Percentiles rank a stretch among this genome's conserved stretches.
Evolutionary conservation across 1,140 invertebrate genomes (phyloP).

Genomic region (Leptinotarsa undecemlineata): DNA sequence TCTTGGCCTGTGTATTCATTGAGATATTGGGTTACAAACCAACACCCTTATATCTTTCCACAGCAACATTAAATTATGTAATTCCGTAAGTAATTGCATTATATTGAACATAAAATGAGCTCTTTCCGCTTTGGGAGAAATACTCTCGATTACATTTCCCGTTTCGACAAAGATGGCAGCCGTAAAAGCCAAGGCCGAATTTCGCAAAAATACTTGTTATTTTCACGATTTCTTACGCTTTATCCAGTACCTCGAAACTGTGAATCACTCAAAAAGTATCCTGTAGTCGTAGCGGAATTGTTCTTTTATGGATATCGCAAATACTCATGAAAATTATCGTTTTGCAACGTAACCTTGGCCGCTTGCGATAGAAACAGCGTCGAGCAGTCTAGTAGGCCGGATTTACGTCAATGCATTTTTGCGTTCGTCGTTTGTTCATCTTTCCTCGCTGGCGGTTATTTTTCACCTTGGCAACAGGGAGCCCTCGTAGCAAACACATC

Average conservation of each 20-base stretch:
- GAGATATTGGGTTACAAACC: too few species aligned
- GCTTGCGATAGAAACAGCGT: not conserved
- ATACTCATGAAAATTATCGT: not conserved
- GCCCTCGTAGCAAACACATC: not conserved
- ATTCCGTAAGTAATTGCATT: too few species aligned
- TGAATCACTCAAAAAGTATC: too few species aligned
- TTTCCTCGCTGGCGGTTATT: constrained; percentile 9
- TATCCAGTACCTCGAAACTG: not conserved
- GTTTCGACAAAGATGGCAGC: too few species aligned
- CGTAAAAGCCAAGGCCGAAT: not conserved
- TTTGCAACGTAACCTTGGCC: constrained; percentile 9
- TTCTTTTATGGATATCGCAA: too few species aligned
- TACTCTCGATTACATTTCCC: too few species aligned
- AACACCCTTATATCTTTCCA: too few species aligned
- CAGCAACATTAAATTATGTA: too few species aligned
- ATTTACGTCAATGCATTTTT: constrained; percentile 16
- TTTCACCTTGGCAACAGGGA: constrained; percentile 18
- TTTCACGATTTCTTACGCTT: not conserved
- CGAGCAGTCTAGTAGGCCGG: constrained; percentile 12
- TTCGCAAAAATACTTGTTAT: not conserved
- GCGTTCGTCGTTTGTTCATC: constrained; percentile 7
- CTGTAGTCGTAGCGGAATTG: too few species aligned
- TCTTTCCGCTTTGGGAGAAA: too few species aligned
- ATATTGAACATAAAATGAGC: too few species aligned
- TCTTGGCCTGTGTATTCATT: too few species aligned